Evolutionary conservation across 2,888 invertebrate species (phyloP).

Genomic region (Palloptera scutellata): DNA sequence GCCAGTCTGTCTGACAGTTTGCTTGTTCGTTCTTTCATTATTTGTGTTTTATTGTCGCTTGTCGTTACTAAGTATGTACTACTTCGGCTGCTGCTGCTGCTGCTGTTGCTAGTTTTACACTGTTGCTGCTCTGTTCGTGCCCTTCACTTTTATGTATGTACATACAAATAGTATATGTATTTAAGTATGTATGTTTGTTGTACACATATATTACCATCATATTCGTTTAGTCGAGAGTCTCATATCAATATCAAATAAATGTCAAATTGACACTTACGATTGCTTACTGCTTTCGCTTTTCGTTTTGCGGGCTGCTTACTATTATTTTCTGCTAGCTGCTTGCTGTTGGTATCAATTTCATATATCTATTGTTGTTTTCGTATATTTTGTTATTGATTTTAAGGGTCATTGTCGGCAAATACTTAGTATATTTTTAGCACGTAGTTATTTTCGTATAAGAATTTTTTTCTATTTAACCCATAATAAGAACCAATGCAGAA

Average conservation of each 20-base stretch:
- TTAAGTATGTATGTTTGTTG: no score
- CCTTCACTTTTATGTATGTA: constrained; percentile 28
- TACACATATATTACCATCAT: constrained; percentile 22
- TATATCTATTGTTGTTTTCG: constrained; percentile 1
- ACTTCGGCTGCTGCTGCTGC: neutral
- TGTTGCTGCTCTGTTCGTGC: constrained; percentile 32
- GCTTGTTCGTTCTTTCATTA: constrained; percentile 33
- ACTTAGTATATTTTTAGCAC: no score
- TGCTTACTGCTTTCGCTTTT: constrained; percentile 39
- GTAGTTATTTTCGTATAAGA: no score
- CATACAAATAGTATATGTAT: no score
- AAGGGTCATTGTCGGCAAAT: constrained; percentile 33
- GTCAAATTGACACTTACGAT: constrained; percentile 37
- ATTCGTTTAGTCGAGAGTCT: constrained; percentile 21
- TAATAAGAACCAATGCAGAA: no score
- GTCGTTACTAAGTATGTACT: constrained; percentile 18
- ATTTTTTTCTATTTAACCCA: no score
- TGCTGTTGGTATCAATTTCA: neutral
- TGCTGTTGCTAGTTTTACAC: neutral
- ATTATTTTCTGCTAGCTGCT: neutral
- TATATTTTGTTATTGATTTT: constrained; percentile 30
- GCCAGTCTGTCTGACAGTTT: constrained; percentile 5
- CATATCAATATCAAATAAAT: constrained; percentile 41
- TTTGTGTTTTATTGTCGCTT: constrained; percentile 7
- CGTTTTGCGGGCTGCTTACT: constrained; percentile 10